These are phyloP conservation scores for Zophobas atratus DNA, from an alignment of 1,140 invertebrate species.

Conservation along the genomic window DNA sequence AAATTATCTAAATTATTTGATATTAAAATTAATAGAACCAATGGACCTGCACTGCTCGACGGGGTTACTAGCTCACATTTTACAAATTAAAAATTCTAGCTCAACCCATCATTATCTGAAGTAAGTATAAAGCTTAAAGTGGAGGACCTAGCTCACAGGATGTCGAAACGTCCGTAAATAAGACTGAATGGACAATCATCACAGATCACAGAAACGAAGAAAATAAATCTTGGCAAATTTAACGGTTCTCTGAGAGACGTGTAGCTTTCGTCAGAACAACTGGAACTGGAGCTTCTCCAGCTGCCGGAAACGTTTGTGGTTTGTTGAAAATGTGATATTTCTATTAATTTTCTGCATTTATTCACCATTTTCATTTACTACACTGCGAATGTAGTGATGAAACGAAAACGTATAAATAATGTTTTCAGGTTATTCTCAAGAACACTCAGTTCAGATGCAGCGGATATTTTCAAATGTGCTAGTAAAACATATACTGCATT, in stretches of 20 bases:
- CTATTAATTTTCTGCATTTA: too few species aligned
- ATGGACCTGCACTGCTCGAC: neutral
- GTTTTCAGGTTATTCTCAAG: too few species aligned
- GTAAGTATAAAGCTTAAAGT: neutral
- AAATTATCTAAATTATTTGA: neutral
- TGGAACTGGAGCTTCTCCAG: neutral
- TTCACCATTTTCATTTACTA: too few species aligned
- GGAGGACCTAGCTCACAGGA: neutral
- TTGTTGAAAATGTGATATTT: too few species aligned
- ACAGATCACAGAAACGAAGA: neutral
- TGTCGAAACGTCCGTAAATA: neutral
- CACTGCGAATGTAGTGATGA: too few species aligned
- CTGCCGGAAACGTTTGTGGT: too few species aligned
- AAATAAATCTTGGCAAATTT: neutral
- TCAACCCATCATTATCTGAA: conserved; percentile 1
- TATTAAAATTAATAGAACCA: neutral
- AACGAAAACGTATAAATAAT: too few species aligned
- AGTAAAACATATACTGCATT: too few species aligned
- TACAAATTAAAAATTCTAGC: neutral
- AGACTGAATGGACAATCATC: neutral
- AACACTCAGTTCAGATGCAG: too few species aligned
- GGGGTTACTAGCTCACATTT: neutral
- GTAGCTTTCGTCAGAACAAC: neutral
- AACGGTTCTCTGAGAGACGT: neutral
- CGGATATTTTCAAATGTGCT: too few species aligned